phyloP scores from a whole-genome alignment of 2,113 vertebrate species.

The Triplophysa dalaica region DNA sequence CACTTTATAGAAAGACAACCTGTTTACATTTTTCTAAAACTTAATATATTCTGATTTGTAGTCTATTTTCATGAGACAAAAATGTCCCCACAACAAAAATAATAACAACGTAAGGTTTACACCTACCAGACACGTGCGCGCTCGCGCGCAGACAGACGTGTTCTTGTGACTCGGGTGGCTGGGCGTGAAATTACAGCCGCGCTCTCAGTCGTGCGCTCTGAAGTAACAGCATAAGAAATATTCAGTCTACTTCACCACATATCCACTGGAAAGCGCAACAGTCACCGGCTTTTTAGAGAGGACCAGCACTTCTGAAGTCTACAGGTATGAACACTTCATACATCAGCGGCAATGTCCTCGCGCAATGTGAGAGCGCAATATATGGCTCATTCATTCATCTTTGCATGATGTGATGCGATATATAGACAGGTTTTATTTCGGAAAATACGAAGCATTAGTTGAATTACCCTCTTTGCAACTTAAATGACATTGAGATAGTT shows the following conservation, averaged over 20 bases:
- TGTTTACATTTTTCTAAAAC: too few species aligned
- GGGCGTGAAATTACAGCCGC: slow-evolving; percentile 45
- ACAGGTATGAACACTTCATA: slow-evolving; percentile 27
- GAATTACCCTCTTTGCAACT: too few species aligned
- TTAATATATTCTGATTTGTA: too few species aligned
- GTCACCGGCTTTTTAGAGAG: slow-evolving; percentile 9
- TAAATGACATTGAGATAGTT: too few species aligned
- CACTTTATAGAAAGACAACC: too few species aligned
- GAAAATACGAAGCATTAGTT: too few species aligned
- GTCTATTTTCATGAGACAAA: too few species aligned
- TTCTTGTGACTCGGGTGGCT: slow-evolving; percentile 35
- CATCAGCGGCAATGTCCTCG: neutral
- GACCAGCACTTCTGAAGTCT: slow-evolving; percentile 2
- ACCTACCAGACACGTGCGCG: neutral
- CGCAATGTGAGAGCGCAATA: neutral
- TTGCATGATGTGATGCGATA: too few species aligned
- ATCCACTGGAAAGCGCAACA: slow-evolving; percentile 14
- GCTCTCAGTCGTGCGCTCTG: slow-evolving; percentile 38
- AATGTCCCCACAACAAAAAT: too few species aligned
- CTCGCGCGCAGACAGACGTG: slow-evolving; percentile 1
- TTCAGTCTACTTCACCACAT: slow-evolving; percentile 1
- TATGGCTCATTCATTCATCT: too few species aligned
- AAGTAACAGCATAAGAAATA: slow-evolving; percentile 21
- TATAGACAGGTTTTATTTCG: too few species aligned
- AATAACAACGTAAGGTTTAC: neutral